Evolutionary conservation across 1,140 invertebrate genomes (phyloP), one percentile per base, ranked within the genome.

Genomic region (Varroa destructor): DNA sequence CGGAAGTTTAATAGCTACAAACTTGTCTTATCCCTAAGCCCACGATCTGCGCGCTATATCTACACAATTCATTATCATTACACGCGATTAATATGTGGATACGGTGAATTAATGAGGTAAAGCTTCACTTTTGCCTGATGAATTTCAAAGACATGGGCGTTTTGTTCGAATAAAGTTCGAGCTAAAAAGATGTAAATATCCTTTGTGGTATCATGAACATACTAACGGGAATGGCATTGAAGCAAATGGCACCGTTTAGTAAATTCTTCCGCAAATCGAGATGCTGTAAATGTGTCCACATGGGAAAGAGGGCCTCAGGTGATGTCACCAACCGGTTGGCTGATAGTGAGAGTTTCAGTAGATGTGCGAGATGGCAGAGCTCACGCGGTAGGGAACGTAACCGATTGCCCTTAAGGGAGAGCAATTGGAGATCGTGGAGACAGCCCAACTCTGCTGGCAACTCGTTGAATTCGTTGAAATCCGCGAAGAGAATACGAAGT

Each of bases 261-360:
- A 46, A 12, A 8, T 67, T 67, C 37, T 67, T 67, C 12, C 61
- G 61, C 61, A 67, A 8, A 67, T 67, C 61, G 40, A 67, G 37
- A 8, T 67, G 61, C 46, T 40, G 61, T 4, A 67, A 37, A 67
- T 67, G 61, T 14, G 61, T 42, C 80, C 79, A 71, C 87, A 85
- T 74, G 85, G 85, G 6, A 85, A 83, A 40, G 90, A 81, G 37
- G 85, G 83, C 72, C 88, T 85, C 64, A 88, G 80, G 6, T 89
- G 61, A 67, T 14, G 40, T 87, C 40, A 84, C 86, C 67, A 91
- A 81, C 76, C 86, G 87, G 80, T 91, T 91, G 1, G 85, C 86
- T 12, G 88, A 88, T 67, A 90, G 77, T 73, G 87, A 88, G 0
- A 90, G 79, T 75, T 87, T 85, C 78, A 89, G 87, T 70, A 91